These are phyloP conservation scores for Microplitis manilae DNA, from an alignment of 2,888 invertebrate species.

Conservation along the genomic window DNA sequence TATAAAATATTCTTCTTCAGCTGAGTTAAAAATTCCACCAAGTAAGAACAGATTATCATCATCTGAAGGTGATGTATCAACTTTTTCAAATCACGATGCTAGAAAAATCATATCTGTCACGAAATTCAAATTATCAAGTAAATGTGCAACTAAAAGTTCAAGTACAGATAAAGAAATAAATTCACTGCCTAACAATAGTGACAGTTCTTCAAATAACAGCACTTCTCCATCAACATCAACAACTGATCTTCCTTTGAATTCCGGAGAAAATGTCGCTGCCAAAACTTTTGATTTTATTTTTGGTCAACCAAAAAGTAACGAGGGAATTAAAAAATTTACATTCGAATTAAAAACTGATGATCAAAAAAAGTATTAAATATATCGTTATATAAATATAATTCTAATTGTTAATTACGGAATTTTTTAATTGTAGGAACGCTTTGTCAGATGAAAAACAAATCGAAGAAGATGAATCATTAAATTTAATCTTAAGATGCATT, in stretches of 20 bases:
- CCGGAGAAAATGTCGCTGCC: not conserved
- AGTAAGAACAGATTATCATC: too few species aligned
- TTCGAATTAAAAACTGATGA: not conserved
- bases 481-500: not conserved
- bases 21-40: not conserved
- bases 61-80: too few species aligned
- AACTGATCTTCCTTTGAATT: not conserved
- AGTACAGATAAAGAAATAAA: too few species aligned
- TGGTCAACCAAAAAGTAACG: not conserved
- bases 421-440: not conserved
- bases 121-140: too few species aligned
- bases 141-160: too few species aligned
- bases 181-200: too few species aligned
- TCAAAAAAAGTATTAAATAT: not conserved
- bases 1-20: not conserved
- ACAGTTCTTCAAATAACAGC: not conserved
- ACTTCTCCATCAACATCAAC: not conserved
- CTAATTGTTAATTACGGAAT: too few species aligned
- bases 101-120: too few species aligned
- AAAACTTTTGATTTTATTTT: not conserved
- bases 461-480: not conserved
- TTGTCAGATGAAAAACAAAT: not conserved
- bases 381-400: not conserved
- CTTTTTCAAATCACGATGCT: too few species aligned
- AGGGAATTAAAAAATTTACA: not conserved